Evolutionary conservation across 2,888 invertebrate species (phyloP), one percentile per base, ranked within the genome.

Genomic region (Lepidonotus clava): DNA sequence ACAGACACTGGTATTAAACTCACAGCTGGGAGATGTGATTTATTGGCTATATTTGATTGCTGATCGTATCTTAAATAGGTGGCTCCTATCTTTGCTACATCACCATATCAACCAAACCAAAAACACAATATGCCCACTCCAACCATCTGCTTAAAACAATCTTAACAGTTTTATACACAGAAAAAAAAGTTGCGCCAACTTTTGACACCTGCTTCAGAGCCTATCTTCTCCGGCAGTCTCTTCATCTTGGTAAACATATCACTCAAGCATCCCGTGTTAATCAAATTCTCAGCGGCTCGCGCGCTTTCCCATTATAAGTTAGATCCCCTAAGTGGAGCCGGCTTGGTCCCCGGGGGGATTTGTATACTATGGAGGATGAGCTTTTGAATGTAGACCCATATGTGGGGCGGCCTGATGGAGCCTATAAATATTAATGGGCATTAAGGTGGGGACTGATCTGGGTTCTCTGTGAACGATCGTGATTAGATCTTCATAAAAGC

Each of bases 391-490:
- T 46, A 28, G 4, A 80, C 46, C 80, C 80, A 80, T 46, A 80
- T 51, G 51, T 38, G 77, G 77, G 8, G 51, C 5, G 77, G 24
- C 8, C 14, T 77, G 77, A 77, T 41, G 77, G 11, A 14, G 5
- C 32, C 80, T 80, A 80, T 80, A 80, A 80, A 80, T 80, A 80
- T 80, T 80, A 41, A 80, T 80, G 80, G 41, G 14, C 21, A 28
- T 51, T 80, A 24, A 80, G 51, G 28, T 80, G 80, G 51, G n/a
- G n/a, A n/a, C n/a, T n/a, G 46, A 46, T 18, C 46, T 18, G 46
- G 46, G 46, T 18, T 46, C 8, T 46, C 8, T 46, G 66, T 21
- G 32, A 66, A n/a, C 14, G 32, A 66, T 66, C n/a, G 11, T 8
- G 32, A 66, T 66, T 66, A 66, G 66, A 66, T 66, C n/a, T 14